A percentile compares a stretch with the other conserved stretches of the same genome.
phyloP scores from a whole-genome alignment of 23 tunicate genomes.

The Ciona savignyi region DNA sequence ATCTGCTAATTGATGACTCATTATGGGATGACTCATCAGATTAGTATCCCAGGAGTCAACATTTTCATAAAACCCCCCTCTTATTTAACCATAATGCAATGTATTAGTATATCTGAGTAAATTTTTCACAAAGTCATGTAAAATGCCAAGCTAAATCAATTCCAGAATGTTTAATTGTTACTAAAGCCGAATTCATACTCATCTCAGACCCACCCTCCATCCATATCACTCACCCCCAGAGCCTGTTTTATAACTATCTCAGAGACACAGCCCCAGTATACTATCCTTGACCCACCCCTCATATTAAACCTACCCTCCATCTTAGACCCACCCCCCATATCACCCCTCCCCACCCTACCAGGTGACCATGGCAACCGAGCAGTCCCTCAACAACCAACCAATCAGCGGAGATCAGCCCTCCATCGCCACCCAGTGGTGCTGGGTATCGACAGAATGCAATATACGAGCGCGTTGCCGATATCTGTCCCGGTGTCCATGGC shows the following conservation, averaged over 20 bases:
- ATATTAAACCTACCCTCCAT: too few relatives aligned
- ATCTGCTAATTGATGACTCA: background rate
- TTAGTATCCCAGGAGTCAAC: too few relatives aligned
- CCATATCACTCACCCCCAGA: too few relatives aligned
- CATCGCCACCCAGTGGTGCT: slow-evolving; percentile 5
- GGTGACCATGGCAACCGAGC: background rate
- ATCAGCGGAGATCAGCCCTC: background rate
- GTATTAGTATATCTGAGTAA: background rate
- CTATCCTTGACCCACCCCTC: too few relatives aligned
- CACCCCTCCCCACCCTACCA: too few relatives aligned
- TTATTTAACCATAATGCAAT: background rate
- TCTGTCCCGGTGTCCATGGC: slow-evolving; percentile 55
- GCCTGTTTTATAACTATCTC: background rate
- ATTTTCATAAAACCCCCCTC: too few relatives aligned
- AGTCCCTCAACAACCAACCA: background rate
- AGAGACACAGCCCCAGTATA: too few relatives aligned
- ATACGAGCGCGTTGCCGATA: slow-evolving; percentile 44
- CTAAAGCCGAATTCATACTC: background rate
- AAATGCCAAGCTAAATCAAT: too few relatives aligned
- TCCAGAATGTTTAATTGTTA: too few relatives aligned
- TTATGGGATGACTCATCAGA: background rate
- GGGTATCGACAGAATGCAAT: slow-evolving; percentile 12
- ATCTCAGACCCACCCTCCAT: too few relatives aligned
- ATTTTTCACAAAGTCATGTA: too few relatives aligned
- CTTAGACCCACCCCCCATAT: too few relatives aligned